Percentiles rank a stretch among this genome's conserved stretches.
Evolutionary conservation across 2,113 vertebrate species (phyloP).

Genomic region (Pampusana beccarii): DNA sequence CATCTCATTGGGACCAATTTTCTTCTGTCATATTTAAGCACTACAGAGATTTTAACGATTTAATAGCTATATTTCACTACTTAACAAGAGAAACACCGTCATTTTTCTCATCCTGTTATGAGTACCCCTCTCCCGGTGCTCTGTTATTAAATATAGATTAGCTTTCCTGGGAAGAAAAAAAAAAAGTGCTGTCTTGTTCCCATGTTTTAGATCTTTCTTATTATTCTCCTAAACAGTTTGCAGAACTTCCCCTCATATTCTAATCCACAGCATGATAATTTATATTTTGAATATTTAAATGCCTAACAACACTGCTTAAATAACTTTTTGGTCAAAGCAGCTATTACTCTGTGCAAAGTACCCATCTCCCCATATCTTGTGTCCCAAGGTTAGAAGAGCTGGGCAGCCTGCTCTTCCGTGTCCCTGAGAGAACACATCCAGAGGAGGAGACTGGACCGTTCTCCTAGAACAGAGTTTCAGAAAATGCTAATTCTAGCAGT

Average conservation of each 20-base stretch:
- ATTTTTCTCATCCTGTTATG: slow-evolving; percentile 44
- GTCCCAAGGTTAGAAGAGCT: neutral
- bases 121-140: slow-evolving; percentile 20
- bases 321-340: neutral
- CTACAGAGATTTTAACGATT: slow-evolving; percentile 55
- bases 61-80: slow-evolving; percentile 57
- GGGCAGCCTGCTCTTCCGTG: neutral
- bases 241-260: neutral
- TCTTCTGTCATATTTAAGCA: slow-evolving; percentile 57
- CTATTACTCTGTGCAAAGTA: neutral
- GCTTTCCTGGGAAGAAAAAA: slow-evolving; percentile 29
- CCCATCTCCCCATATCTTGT: neutral
- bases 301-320: neutral
- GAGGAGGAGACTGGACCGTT: neutral
- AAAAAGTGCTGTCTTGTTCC: neutral
- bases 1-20: slow-evolving; percentile 57
- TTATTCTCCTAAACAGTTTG: neutral
- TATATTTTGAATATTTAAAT: slow-evolving; percentile 4
- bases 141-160: slow-evolving; percentile 63
- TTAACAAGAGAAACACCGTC: slow-evolving; percentile 59
- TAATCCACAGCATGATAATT: neutral
- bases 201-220: neutral
- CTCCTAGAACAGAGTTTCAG: neutral
- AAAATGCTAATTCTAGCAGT: neutral
- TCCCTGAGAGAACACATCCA: neutral